Conservation (phyloP, 2,797 vertebrate species). For the Neopelma chrysocephalum region DNA sequence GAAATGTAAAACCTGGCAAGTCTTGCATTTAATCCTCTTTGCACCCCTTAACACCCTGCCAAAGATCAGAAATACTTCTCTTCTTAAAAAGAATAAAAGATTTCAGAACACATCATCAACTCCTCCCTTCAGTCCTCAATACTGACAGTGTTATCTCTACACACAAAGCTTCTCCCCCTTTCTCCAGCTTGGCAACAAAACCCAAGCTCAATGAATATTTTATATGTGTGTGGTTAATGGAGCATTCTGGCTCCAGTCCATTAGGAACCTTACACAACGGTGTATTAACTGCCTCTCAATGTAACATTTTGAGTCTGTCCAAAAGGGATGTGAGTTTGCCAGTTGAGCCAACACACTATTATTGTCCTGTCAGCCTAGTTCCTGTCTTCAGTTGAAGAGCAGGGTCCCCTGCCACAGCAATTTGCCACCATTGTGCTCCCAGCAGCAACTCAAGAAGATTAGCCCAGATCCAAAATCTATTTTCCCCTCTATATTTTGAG, state of each 20-base stretch:
- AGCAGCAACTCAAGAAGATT: background rate
- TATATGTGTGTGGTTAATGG: constrained; percentile 76
- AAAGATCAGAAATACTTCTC: constrained; percentile 54
- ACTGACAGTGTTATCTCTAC: constrained; percentile 38
- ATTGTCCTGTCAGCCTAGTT: constrained; percentile 41
- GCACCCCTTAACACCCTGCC: background rate
- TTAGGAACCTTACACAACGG: constrained; percentile 76
- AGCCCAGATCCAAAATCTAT: background rate
- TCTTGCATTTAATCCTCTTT: constrained; percentile 66
- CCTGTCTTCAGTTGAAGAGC: constrained; percentile 7
- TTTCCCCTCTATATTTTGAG: background rate
- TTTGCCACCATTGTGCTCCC: background rate
- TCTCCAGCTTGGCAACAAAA: constrained; percentile 70
- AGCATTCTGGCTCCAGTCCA: constrained; percentile 74
- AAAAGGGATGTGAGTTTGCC: constrained; percentile 61
- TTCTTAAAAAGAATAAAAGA: constrained; percentile 1
- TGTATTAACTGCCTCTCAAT: constrained; percentile 74
- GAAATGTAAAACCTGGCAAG: constrained; percentile 62
- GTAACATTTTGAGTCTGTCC: constrained; percentile 64
- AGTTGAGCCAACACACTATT: constrained; percentile 57
- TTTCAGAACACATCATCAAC: constrained; percentile 26
- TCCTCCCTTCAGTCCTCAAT: constrained; percentile 29
- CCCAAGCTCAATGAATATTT: constrained; percentile 73
- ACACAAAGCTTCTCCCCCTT: background rate
- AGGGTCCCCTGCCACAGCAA: background rate